These are phyloP conservation scores for Tautogolabrus adspersus DNA, from an alignment of 2,113 vertebrate genomes.

Conservation along the genomic window DNA sequence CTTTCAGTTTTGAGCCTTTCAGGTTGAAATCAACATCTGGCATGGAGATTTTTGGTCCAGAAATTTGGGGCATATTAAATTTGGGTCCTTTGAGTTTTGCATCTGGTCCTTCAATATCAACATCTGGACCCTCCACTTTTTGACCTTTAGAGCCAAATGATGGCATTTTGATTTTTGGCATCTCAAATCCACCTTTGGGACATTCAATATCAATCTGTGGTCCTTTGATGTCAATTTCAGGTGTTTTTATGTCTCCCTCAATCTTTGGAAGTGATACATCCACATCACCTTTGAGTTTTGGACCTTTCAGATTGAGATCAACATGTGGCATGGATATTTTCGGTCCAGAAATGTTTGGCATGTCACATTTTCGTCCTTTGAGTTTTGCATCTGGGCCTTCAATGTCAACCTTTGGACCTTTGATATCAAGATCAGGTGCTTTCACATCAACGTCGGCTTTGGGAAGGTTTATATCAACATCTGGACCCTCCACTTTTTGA, in stretches of 20 bases:
- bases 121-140: neutral
- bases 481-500: constrained; percentile 12
- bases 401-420: neutral
- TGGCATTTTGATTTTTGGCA: no score
- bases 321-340: neutral
- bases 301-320: neutral
- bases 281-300: neutral
- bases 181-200: no score
- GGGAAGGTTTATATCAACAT: constrained; percentile 16
- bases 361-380: constrained; percentile 4
- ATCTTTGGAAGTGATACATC: neutral
- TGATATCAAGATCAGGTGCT: neutral
- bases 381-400: constrained; percentile 4
- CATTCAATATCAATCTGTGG: neutral
- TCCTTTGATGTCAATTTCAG: constrained; percentile 11
- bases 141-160: neutral
- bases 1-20: no score
- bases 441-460: constrained; percentile 7
- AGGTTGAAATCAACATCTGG: no score
- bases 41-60: no score
- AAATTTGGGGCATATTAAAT: no score
- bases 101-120: neutral
- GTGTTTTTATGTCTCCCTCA: no score
- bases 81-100: no score
- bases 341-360: neutral